These are phyloP conservation scores for Fragum sueziense DNA, from an alignment of 2,888 invertebrate genomes.

Conservation along the genomic window DNA sequence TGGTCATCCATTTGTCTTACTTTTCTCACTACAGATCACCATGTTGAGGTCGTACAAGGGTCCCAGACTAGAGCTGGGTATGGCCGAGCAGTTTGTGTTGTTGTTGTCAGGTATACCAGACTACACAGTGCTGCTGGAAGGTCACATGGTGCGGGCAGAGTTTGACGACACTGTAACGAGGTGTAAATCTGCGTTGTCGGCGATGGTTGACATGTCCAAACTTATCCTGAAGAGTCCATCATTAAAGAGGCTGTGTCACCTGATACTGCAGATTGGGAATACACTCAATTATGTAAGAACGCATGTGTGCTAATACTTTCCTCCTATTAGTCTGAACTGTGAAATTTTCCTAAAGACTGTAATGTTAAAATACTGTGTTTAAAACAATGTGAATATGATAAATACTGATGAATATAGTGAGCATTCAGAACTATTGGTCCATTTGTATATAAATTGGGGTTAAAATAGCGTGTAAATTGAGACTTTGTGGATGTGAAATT, in stretches of 20 bases:
- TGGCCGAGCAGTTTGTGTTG: constrained; percentile 83
- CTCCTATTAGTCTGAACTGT: too few relatives aligned
- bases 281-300: constrained; percentile 77
- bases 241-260: constrained; percentile 74
- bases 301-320: too few relatives aligned
- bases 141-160: constrained; percentile 82
- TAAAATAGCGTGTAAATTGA: too few relatives aligned
- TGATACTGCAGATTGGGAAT: constrained; percentile 80
- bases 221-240: constrained; percentile 66
- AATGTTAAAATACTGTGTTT: too few relatives aligned
- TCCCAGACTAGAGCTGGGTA: constrained; percentile 79
- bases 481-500: too few relatives aligned
- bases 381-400: too few relatives aligned
- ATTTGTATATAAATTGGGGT: too few relatives aligned
- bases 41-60: constrained; percentile 79
- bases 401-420: too few relatives aligned
- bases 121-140: constrained; percentile 81
- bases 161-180: constrained; percentile 71
- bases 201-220: constrained; percentile 69
- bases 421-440: too few relatives aligned
- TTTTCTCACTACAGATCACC: constrained; percentile 75
- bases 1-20: too few relatives aligned
- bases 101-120: constrained; percentile 80
- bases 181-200: constrained; percentile 65
- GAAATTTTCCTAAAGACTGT: too few relatives aligned